phyloP scores from a whole-genome alignment of 2,113 vertebrate species.

The Calidris pugnax region DNA sequence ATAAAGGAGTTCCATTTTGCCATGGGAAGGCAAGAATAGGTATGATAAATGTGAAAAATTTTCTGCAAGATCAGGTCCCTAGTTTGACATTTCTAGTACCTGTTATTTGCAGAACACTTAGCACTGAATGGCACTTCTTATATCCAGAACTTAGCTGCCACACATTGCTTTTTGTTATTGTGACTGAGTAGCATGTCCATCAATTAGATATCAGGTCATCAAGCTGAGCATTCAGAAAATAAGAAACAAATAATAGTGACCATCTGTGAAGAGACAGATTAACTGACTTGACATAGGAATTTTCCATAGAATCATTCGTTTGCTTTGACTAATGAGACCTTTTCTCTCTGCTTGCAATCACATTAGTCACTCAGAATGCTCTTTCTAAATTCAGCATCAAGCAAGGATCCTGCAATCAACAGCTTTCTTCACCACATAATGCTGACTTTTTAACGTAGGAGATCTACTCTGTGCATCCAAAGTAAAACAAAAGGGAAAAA shows the following conservation, averaged over 20 bases:
- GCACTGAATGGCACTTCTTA: not conserved
- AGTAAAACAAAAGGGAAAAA: not conserved
- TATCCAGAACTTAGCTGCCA: not conserved
- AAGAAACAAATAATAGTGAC: not conserved
- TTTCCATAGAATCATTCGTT: constrained; percentile 23
- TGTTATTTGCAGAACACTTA: not conserved
- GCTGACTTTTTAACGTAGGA: not conserved
- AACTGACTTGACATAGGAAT: not conserved
- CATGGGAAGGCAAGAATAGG: not conserved
- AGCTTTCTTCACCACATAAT: not conserved
- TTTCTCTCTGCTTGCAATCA: constrained; percentile 27
- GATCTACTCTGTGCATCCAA: not conserved
- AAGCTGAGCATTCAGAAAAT: not conserved
- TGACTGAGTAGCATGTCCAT: not conserved
- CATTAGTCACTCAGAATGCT: constrained; percentile 2
- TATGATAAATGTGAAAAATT: not conserved
- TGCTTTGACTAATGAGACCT: constrained; percentile 40
- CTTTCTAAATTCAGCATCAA: constrained; percentile 46
- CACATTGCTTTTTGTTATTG: not conserved
- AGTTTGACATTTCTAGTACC: not conserved
- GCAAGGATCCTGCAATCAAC: not conserved
- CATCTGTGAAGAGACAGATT: not conserved
- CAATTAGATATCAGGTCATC: not conserved
- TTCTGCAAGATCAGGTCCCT: not conserved
- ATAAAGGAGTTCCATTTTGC: not conserved